Evolutionary conservation across 2,113 vertebrate genomes (phyloP), one percentile per base, ranked within the genome.

Genomic region (Actenoides hombroni): DNA sequence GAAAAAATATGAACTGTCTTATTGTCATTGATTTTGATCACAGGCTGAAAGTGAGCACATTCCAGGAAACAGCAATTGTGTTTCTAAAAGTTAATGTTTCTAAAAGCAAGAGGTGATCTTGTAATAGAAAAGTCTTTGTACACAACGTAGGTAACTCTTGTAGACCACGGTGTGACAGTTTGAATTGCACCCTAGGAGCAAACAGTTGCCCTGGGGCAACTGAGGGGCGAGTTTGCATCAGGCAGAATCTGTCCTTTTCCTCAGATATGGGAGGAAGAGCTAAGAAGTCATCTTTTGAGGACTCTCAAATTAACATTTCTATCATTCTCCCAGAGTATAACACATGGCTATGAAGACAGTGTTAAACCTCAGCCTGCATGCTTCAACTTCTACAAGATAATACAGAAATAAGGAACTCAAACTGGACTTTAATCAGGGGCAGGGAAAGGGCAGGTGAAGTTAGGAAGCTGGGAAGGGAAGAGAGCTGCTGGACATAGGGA

Each of bases 311-410:
- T 25, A 63, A 35, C 6, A 10, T 78, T 83, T 77, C 25, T 69
- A 8, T 77, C 51, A 23, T n/a, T 77, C 46, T 69, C 6, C 13
- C 24, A n/a, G 12, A 48, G 33, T 4, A 68, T 23, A 76, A 4
- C 14, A 35, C 4, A 0, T 17, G 12, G 17, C 40, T 65, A 31
- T 31, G 51, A 77, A 86, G 29, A 23, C 2, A 65, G 7, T 0
- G 1, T 53, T 82, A 67, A 83, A 71, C 54, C 46, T n/a, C 60
- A 75, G 78, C 6, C 16, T 75, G 11, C 42, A n/a, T 31, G 24
- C 16, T 73, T 80, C 82, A 85, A 26, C 8, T 73, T 93, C n/a
- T 79, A 3, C 13, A n/a, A 49, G 21, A 17, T 37, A 40, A n/a
- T 14, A 13, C 2, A 23, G 31, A 82, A 64, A 56, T 19, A 51